These are phyloP conservation scores for Phyllotreta cruciferae DNA, from an alignment of 2,888 invertebrate species.

Conservation along the genomic window DNA sequence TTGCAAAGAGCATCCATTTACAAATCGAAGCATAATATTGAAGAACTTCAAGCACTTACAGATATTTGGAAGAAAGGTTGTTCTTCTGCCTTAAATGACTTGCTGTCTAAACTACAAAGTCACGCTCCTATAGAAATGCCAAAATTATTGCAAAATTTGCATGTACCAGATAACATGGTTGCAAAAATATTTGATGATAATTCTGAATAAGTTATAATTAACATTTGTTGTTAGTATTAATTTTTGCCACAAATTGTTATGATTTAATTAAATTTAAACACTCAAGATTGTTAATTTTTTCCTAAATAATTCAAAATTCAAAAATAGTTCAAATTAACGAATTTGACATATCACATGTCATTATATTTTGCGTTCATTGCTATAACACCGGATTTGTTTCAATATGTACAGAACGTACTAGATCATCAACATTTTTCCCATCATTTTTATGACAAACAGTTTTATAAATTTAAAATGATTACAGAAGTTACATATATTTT, in stretches of 20 bases:
- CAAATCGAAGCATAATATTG: slow-evolving; percentile 58
- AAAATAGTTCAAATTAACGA: too few species aligned
- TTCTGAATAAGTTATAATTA: slow-evolving; percentile 6
- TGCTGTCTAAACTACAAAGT: slow-evolving; percentile 61
- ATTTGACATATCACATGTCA: too few species aligned
- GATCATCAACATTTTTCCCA: background rate
- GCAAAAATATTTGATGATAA: slow-evolving; percentile 27
- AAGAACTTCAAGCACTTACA: slow-evolving; percentile 62
- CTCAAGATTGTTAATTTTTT: too few species aligned
- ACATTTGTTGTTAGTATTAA: background rate
- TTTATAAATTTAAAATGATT: slow-evolving; percentile 37
- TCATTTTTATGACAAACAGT: too few species aligned
- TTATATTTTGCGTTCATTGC: too few species aligned
- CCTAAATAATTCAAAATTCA: too few species aligned
- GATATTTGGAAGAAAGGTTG: slow-evolving; percentile 66
- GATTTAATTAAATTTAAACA: too few species aligned
- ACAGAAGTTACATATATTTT: slow-evolving; percentile 42
- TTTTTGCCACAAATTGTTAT: too few species aligned
- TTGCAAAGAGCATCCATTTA: slow-evolving; percentile 44
- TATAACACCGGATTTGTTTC: background rate
- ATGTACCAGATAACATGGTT: slow-evolving; percentile 34
- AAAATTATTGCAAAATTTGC: slow-evolving; percentile 53
- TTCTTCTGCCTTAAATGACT: slow-evolving; percentile 62
- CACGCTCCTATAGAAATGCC: slow-evolving; percentile 60
- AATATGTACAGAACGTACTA: background rate